Evolutionary conservation across 37 sponge, comb jelly and placozoan genomes (phyloP), one percentile per base, ranked within the genome.

Genomic region (Geodia barretti): DNA sequence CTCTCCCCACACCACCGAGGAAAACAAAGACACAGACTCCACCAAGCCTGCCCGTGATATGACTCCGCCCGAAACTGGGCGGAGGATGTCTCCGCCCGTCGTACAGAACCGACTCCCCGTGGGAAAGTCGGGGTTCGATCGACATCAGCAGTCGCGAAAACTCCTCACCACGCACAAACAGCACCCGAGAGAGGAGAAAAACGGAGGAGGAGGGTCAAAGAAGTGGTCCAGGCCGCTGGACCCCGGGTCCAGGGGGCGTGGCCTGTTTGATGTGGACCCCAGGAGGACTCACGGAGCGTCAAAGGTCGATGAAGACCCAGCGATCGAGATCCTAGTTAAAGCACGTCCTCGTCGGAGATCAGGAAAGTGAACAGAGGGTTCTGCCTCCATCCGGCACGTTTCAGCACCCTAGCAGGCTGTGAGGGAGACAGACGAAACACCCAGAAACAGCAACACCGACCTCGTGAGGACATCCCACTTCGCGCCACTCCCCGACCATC

Each of bases 201-300:
- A 5, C 32, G n/a, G n/a, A n/a, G n/a, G n/a, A n/a, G 3, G 26
- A 39, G 14, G n/a, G 38, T 3, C 36, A 21, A 62, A 2, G 24
- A 77, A 77, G 40, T 47, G 54, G 54, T 47, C 54, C 14, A 37
- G 38, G 39, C 26, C 64, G 1, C 58, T 60, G 39, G 35, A 39
- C 21, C 78, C 34, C 4, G 43, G 25, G 26, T n/a, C 9, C 30
- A 20, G 39, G n/a, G 26, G 42, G 1, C 62, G 40, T 26, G 67
- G 41, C 0, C 42, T 78, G 31, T 78, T 78, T 78, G 78, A 78
- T 39, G 78, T 64, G 29, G 78, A 78, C 25, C 42, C 68, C 34
- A 68, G 68, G 34, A 68, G 34, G 31, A 20, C 9, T n/a, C n/a
- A n/a, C n/a, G n/a, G n/a, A n/a, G n/a, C n/a, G n/a, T n/a, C n/a